Percentiles rank a stretch among this genome's conserved stretches.
Evolutionary conservation across 1,140 invertebrate genomes (phyloP).

Genomic region (Mizuhopecten yessoensis): DNA sequence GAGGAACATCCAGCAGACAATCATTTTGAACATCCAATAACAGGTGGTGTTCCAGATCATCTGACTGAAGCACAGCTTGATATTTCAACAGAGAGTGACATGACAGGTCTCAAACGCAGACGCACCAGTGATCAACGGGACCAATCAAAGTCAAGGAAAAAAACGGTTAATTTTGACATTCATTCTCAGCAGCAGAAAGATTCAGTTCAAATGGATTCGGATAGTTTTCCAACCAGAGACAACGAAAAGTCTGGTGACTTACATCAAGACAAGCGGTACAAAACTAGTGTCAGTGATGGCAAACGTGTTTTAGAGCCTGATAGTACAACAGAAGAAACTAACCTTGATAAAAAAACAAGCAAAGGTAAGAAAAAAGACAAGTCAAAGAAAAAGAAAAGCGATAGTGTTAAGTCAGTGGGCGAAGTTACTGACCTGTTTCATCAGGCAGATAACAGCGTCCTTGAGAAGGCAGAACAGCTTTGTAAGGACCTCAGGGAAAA

Average conservation of each 20-base stretch:
- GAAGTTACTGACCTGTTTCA: background rate
- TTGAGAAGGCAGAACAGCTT: slow-evolving; percentile 62
- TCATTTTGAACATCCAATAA: background rate
- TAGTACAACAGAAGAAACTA: background rate
- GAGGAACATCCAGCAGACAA: background rate
- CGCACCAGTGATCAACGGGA: background rate
- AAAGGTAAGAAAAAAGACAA: slow-evolving; percentile 23
- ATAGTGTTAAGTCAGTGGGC: background rate
- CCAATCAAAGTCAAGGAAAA: background rate
- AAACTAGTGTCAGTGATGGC: background rate
- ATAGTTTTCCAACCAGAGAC: background rate
- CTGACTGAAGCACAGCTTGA: background rate
- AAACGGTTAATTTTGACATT: background rate
- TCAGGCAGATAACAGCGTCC: slow-evolving; percentile 46
- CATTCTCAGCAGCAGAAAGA: background rate
- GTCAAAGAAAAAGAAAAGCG: slow-evolving; percentile 55
- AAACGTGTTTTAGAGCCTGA: background rate
- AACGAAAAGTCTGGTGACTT: background rate
- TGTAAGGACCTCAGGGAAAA: slow-evolving; percentile 59
- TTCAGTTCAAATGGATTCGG: background rate
- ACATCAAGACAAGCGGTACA: no score
- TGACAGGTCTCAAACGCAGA: background rate
- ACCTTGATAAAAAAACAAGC: background rate
- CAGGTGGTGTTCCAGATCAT: background rate
- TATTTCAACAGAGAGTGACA: background rate